These are phyloP conservation scores for Hermodice carunculata DNA, from an alignment of 2,888 invertebrate genomes.

Conservation along the genomic window DNA sequence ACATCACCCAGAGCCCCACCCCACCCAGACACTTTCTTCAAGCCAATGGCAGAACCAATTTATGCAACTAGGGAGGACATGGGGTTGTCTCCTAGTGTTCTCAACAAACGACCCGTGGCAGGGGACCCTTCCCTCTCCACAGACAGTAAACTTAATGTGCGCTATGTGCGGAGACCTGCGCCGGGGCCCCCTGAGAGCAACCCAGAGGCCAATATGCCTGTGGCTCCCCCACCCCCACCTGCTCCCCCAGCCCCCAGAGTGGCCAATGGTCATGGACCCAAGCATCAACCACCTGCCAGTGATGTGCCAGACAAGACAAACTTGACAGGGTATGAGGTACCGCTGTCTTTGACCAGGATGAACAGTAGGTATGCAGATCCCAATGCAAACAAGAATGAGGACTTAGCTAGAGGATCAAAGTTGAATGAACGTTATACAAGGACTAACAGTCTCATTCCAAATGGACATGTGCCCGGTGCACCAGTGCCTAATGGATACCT, in stretches of 20 bases:
- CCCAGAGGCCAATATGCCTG: neutral
- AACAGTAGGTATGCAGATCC: neutral
- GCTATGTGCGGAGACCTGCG: constrained; percentile 58
- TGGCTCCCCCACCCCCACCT: neutral
- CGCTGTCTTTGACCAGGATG: neutral
- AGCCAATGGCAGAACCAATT: constrained; percentile 8
- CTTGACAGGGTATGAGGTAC: neutral
- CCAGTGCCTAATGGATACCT: neutral
- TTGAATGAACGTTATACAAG: constrained; percentile 21
- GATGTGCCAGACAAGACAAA: neutral
- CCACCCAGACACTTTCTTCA: constrained; percentile 42
- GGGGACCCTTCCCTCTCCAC: constrained; percentile 49
- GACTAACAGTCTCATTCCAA: neutral
- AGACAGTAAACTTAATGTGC: constrained; percentile 63
- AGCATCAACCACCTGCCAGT: neutral
- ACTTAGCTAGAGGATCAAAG: neutral
- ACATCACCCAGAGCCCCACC: constrained; percentile 41
- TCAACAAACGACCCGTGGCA: neutral
- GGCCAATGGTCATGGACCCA: neutral
- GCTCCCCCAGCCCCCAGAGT: neutral
- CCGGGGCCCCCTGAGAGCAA: neutral
- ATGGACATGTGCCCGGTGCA: neutral
- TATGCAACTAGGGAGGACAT: too few species aligned
- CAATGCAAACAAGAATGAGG: neutral
- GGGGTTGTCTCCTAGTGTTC: too few species aligned